Evolutionary conservation across 2,888 invertebrate genomes (phyloP), one percentile per base, ranked within the genome.

Genomic region (Automeris io): DNA sequence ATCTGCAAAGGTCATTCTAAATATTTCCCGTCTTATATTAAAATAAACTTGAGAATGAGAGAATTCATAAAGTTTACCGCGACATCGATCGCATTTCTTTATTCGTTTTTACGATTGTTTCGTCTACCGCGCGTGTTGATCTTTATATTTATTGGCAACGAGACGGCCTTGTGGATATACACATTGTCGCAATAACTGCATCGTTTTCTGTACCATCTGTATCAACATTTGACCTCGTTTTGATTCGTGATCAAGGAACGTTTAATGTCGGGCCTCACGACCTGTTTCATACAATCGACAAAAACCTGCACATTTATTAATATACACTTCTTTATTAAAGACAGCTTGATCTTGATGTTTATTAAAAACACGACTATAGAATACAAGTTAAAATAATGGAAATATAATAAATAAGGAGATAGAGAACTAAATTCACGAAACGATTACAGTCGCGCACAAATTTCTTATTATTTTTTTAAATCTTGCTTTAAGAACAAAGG

Each of bases 21-120:
- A n/a, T n/a, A n/a, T n/a, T n/a, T n/a, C n/a, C n/a, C n/a, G n/a
- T n/a, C n/a, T n/a, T n/a, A n/a, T n/a, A n/a, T n/a, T n/a, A n/a
- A n/a, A n/a, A n/a, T n/a, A 45, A 35, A 36, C 23, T 37, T 25
- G 36, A 42, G 6, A 47, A 46, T 43, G 35, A 47, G 45, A 42
- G 37, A 46, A 45, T 51, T 57, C 46, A 49, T 48, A 31, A 39
- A 43, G 35, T 46, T 45, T 53, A 41, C 43, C 40, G 16, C 19
- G 37, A 42, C 38, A 40, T 43, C 46, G 37, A 42, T 41, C 54
- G 51, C 56, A 57, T 42, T 46, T 57, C 41, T 39, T 43, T 23
- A 39, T 23, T 7, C 13, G 12, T 29, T 52, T 61, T 59, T 47
- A 62, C 55, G 45, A 49, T 49, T 64, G 58, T 64, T 62, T 55